phyloP scores from a whole-genome alignment of 2,888 invertebrate genomes.

The Leptinotarsa rubiginosa region DNA sequence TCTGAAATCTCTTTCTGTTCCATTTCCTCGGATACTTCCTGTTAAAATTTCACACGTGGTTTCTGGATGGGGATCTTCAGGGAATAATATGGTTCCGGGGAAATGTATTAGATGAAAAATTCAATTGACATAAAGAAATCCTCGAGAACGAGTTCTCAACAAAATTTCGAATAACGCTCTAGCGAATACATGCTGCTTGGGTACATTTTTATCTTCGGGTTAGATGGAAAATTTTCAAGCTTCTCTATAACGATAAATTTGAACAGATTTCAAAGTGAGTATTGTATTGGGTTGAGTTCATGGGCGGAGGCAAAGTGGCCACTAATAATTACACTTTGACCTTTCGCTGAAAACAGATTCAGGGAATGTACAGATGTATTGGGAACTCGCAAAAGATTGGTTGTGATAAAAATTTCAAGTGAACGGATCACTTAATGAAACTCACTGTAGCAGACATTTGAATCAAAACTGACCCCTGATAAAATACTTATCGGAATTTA shows the following conservation, averaged over 20 bases:
- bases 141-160: conserved; percentile 2
- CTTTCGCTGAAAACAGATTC: not conserved
- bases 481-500: too few relatives aligned
- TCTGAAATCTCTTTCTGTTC: conserved; percentile 44
- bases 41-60: conserved; percentile 52
- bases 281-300: too few relatives aligned
- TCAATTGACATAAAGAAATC: conserved; percentile 22
- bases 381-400: too few relatives aligned
- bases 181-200: conserved; percentile 23
- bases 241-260: too few relatives aligned
- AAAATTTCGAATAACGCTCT: conserved; percentile 29
- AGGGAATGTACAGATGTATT: too few relatives aligned
- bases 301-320: too few relatives aligned
- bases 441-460: too few relatives aligned
- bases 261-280: too few relatives aligned
- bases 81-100: conserved; percentile 50
- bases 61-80: conserved; percentile 41
- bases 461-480: too few relatives aligned
- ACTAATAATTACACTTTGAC: too few relatives aligned
- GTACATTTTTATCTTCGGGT: conserved; percentile 12
- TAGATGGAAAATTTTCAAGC: not conserved
- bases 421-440: too few relatives aligned
- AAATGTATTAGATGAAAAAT: conserved; percentile 52
- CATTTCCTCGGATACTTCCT: conserved; percentile 43
- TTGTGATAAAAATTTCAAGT: too few relatives aligned